Conservation (phyloP, 2,888 invertebrate genomes). For the Ernsta delagoae region DNA sequence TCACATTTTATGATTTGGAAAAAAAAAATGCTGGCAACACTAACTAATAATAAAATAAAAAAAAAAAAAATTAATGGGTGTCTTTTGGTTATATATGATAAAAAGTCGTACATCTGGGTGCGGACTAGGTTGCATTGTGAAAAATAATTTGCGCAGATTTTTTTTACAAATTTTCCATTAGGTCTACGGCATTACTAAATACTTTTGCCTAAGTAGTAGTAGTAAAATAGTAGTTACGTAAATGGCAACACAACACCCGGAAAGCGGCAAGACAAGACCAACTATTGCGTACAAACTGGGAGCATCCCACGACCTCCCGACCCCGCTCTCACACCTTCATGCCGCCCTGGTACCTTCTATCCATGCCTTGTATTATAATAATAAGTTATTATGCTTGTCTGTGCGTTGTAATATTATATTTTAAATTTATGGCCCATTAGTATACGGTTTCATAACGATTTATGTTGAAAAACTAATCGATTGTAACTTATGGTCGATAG, state of each 20-base stretch:
- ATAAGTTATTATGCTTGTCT: slow-evolving; percentile 19
- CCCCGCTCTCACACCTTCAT: slow-evolving; percentile 38
- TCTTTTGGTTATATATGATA: too few species aligned
- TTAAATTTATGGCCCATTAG: slow-evolving; percentile 33
- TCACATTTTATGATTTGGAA: neutral
- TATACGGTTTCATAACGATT: slow-evolving; percentile 26
- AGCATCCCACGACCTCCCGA: slow-evolving; percentile 45
- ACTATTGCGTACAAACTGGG: slow-evolving; percentile 32
- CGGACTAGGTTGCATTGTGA: too few species aligned
- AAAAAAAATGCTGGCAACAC: too few species aligned
- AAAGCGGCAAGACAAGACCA: slow-evolving; percentile 22
- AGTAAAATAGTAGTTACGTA: neutral
- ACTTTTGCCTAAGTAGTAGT: neutral
- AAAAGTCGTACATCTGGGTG: too few species aligned
- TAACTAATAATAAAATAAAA: too few species aligned
- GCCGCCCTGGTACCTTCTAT: slow-evolving; percentile 35
- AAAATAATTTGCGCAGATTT: too few species aligned
- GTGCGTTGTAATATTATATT: slow-evolving; percentile 21
- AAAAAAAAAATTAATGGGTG: too few species aligned
- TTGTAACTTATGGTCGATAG: slow-evolving; percentile 3
- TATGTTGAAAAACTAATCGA: slow-evolving; percentile 18
- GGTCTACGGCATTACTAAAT: too few species aligned
- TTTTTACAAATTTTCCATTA: too few species aligned
- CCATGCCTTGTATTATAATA: slow-evolving; percentile 20
- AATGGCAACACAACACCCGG: slow-evolving; percentile 25